Percentiles rank a stretch among this genome's conserved stretches.
phyloP scores from a whole-genome alignment of 2,888 invertebrate species.

The Cyrtodaria siliqua region DNA sequence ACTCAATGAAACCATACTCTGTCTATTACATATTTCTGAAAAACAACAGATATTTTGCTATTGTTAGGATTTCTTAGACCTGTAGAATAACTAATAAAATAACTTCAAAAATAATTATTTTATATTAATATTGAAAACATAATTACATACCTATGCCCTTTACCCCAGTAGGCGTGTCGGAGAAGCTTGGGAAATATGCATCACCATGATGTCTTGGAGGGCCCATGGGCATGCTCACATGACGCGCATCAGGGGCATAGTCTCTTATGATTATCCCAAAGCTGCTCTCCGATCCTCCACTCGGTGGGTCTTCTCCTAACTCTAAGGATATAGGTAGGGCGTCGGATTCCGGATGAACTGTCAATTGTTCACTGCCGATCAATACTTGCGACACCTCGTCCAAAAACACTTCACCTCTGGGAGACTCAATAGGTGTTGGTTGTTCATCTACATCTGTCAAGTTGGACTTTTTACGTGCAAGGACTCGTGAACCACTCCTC shows the following conservation, averaged over 20 bases:
- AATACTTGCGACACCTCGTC: background rate
- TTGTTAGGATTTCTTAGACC: too few species aligned
- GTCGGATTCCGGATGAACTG: background rate
- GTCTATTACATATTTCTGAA: too few species aligned
- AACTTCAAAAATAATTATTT: too few species aligned
- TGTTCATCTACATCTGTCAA: constrained; percentile 23
- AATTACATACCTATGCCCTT: constrained; percentile 46
- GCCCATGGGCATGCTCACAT: constrained; percentile 63
- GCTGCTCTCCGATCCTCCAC: constrained; percentile 1
- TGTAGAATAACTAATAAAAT: too few species aligned
- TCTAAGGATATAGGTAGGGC: background rate
- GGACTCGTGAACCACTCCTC: constrained; percentile 24
- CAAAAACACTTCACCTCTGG: background rate
- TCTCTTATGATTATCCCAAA: constrained; percentile 3
- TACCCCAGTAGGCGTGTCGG: constrained; percentile 50
- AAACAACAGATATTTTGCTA: too few species aligned
- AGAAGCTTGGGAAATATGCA: constrained; percentile 63
- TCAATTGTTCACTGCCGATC: background rate
- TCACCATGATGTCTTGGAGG: constrained; percentile 25
- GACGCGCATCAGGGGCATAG: background rate
- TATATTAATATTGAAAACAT: too few species aligned
- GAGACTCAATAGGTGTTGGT: background rate
- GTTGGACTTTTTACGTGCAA: constrained; percentile 31
- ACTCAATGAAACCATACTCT: too few species aligned
- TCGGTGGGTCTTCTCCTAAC: background rate